Evolutionary conservation across 2,888 invertebrate species (phyloP), one percentile per base, ranked within the genome.

Genomic region (Bimastos eiseni): DNA sequence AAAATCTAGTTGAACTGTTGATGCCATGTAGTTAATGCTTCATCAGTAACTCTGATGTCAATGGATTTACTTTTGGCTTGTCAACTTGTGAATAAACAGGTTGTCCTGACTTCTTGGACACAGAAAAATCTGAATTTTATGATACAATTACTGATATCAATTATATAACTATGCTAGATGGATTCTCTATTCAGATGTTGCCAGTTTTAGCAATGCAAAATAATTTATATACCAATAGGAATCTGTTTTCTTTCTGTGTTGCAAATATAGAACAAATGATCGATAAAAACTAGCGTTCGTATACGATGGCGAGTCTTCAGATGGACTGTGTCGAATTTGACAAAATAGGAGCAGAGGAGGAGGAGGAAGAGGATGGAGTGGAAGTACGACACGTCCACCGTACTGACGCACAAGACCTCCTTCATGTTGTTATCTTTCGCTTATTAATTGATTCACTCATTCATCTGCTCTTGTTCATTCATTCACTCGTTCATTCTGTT

Each of bases 251-350:
- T 70, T 70, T 70, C 70, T 70, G 70, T 70, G 70, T 70, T 30
- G n/a, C 70, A 13, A 70, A 30, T n/a, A n/a, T n/a, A 70, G 70
- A 70, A n/a, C n/a, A 8, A 70, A n/a, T n/a, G 30, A 70, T 70
- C 70, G n/a, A 70, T 11, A n/a, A 0, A 6, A 70, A 11, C 70
- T 70, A 70, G n/a, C 30, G 17, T 86, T 37, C 37, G 8, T 86
- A 24, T 33, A 21, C 36, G 86, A 86, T 86, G 86, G 86, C 86
- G 17, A 24, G 86, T 24, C 86, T 86, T 34, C 36, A 86, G 36
- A 86, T 86, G 86, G 86, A 86, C 37, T 86, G 86, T 24, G 37
- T 86, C 6, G 86, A 86, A 37, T 86, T 86, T 36, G 86, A 86
- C 86, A 34, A 36, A 34, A 86, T 86, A 34, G 86, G 86, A 86